Evolutionary conservation across 2,888 invertebrate genomes (phyloP).

Genomic region (Coecobrya sp.): DNA sequence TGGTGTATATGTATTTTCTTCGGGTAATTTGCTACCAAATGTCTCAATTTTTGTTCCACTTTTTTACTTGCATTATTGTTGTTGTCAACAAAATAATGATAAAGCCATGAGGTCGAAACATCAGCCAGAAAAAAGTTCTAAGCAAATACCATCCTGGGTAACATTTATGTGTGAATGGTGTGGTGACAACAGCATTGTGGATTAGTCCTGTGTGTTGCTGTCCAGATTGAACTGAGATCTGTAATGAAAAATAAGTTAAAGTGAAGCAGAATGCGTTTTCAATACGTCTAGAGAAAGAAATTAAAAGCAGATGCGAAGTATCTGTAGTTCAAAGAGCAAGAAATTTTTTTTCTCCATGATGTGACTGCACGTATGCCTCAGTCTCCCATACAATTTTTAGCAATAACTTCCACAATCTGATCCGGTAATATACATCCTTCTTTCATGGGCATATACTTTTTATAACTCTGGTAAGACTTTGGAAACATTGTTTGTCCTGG

Average conservation of each 20-base stretch:
- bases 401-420: too few species aligned
- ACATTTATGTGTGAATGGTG: neutral
- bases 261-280: slow-evolving; percentile 23
- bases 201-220: neutral
- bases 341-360: neutral
- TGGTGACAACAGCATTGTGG: neutral
- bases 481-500: neutral
- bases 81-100: slow-evolving; percentile 54
- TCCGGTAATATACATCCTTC: too few species aligned
- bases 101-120: slow-evolving; percentile 40
- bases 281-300: slow-evolving; percentile 23
- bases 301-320: slow-evolving; percentile 37
- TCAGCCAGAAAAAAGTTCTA: slow-evolving; percentile 23
- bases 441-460: too few species aligned
- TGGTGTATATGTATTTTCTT: slow-evolving; percentile 76
- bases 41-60: slow-evolving; percentile 84
- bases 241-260: slow-evolving; percentile 47
- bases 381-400: too few species aligned
- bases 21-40: slow-evolving; percentile 85
- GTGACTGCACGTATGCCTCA: too few species aligned
- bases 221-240: neutral
- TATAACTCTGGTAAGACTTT: neutral
- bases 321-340: neutral
- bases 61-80: slow-evolving; percentile 57
- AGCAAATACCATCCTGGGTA: neutral